Conservation (phyloP, 1,140 invertebrate species). For the Drosophila kepulauana region DNA sequence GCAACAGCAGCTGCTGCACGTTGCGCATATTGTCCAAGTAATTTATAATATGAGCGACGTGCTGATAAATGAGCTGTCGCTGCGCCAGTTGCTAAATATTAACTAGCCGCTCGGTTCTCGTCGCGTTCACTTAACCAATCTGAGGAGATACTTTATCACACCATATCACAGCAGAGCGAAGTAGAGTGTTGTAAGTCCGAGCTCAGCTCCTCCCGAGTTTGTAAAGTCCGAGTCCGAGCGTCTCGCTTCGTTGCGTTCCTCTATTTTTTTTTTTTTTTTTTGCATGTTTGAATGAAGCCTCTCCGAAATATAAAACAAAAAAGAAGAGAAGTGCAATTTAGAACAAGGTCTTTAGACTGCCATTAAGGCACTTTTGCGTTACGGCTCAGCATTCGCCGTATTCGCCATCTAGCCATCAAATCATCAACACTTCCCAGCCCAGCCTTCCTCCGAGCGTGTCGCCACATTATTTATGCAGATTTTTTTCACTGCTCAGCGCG, state of each 20-base stretch:
- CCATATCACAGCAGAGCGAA: no score
- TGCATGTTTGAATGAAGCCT: no score
- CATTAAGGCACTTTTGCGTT: conserved; percentile 65
- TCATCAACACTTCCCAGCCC: conserved; percentile 69
- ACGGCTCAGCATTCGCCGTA: conserved; percentile 64
- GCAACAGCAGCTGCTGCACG: conserved; percentile 49
- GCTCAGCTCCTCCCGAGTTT: no score
- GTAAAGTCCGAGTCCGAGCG: background rate
- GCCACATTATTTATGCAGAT: conserved; percentile 80
- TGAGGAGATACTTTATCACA: background rate
- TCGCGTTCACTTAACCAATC: conserved; percentile 31
- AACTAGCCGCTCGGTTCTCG: conserved; percentile 26
- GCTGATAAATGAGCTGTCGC: conserved; percentile 56
- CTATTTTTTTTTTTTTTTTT: background rate
- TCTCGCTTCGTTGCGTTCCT: conserved; percentile 2
- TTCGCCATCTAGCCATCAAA: conserved; percentile 65
- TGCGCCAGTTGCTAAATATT: conserved; percentile 53
- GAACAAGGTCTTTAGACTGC: conserved; percentile 58
- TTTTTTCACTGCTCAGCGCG: conserved; percentile 2
- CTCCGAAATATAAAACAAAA: no score
- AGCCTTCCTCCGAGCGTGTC: conserved; percentile 38
- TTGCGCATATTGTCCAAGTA: conserved; percentile 45
- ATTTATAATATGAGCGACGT: conserved; percentile 55
- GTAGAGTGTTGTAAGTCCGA: background rate
- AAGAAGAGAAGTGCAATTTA: conserved; percentile 34